These are phyloP conservation scores for Nerophis ophidion DNA, from an alignment of 2,113 vertebrate species.

Conservation along the genomic window DNA sequence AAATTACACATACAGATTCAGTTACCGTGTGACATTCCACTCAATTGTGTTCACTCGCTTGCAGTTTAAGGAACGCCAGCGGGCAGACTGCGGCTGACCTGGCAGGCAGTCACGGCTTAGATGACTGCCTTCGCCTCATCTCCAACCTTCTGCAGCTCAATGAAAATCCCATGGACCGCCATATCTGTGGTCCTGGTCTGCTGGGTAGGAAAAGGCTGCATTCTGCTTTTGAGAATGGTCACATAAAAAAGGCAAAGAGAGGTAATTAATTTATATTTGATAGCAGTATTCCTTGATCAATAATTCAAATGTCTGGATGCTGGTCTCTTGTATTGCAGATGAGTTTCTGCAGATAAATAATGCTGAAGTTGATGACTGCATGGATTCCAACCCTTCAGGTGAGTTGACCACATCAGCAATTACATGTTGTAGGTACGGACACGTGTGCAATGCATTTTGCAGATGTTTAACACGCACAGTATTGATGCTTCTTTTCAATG, in stretches of 20 bases:
- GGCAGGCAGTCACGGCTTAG: constrained; percentile 88
- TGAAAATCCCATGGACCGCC: constrained; percentile 67
- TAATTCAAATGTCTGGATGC: background rate
- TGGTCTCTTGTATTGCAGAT: constrained; percentile 28
- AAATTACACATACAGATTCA: background rate
- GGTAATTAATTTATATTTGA: constrained; percentile 45
- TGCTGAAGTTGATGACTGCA: constrained; percentile 73
- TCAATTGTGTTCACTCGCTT: constrained; percentile 45
- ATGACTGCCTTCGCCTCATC: constrained; percentile 86
- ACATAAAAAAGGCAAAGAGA: constrained; percentile 82
- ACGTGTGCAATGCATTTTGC: too few species aligned
- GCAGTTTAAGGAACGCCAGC: constrained; percentile 89
- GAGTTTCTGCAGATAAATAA: constrained; percentile 45
- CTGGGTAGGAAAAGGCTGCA: constrained; percentile 83
- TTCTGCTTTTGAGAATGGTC: constrained; percentile 64
- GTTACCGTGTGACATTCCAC: background rate
- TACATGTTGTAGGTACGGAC: background rate
- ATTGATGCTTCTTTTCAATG: too few species aligned
- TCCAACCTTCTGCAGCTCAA: constrained; percentile 74
- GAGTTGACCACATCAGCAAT: background rate
- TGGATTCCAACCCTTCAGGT: constrained; percentile 34
- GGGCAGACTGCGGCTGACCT: constrained; percentile 94
- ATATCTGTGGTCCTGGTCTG: constrained; percentile 51
- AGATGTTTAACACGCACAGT: too few species aligned
- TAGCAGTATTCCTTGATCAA: background rate